Evolutionary conservation across 92 coral and sea anemone species (phyloP).

Genomic region (Epizoanthus ramosus): DNA sequence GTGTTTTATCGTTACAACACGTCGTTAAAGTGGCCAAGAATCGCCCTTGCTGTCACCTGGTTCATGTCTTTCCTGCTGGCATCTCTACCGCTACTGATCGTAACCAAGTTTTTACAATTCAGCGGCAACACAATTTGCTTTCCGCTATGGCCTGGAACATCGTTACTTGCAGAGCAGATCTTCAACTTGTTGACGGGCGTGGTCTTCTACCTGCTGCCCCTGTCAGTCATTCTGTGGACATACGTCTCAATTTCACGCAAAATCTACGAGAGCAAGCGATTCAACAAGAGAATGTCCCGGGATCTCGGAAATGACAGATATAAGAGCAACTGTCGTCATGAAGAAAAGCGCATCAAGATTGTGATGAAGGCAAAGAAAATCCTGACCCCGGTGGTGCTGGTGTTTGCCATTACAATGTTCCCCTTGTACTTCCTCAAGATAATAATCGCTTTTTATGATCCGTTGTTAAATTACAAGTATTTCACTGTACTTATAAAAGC

Average conservation of each 20-base stretch:
- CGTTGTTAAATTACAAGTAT: background rate
- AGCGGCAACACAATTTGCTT: background rate
- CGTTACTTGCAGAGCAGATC: background rate
- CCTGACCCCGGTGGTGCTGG: constrained; percentile 27
- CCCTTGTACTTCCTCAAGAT: background rate
- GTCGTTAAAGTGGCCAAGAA: constrained; percentile 10
- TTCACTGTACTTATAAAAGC: background rate
- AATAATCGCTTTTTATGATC: background rate
- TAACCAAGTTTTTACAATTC: background rate
- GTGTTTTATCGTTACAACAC: constrained; percentile 10
- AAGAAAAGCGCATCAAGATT: constrained; percentile 24
- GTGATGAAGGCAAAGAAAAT: constrained; percentile 20
- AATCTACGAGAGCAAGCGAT: constrained; percentile 7
- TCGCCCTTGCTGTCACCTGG: constrained; percentile 12
- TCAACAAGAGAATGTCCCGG: background rate
- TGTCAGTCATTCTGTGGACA: background rate
- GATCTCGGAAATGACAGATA: background rate
- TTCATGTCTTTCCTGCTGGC: background rate
- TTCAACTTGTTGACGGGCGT: background rate
- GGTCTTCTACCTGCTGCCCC: background rate
- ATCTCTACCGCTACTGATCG: constrained; percentile 6
- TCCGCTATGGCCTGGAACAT: background rate
- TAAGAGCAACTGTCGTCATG: background rate
- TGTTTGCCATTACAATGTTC: constrained; percentile 3
- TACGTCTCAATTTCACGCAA: background rate